A percentile compares a stretch with the other conserved stretches of the same genome.
phyloP scores from a whole-genome alignment of 2,888 invertebrate genomes.

The Plagodis pulveraria region DNA sequence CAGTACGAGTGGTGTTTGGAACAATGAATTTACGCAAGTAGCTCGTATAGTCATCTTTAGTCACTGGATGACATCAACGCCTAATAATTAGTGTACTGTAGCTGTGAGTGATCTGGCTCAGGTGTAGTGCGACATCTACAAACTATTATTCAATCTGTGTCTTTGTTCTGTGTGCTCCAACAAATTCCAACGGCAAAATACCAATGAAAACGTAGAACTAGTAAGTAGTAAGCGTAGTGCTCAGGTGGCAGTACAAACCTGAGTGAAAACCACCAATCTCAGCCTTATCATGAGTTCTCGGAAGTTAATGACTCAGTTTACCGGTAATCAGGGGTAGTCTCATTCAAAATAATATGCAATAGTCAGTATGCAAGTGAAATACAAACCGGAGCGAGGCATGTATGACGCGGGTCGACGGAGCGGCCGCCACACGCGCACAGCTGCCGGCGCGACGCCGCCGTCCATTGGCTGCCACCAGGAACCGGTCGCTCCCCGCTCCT shows the following conservation, averaged over 20 bases:
- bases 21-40: conserved; percentile 27
- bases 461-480: conserved; percentile 71
- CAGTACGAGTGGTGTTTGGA: conserved; percentile 4
- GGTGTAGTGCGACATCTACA: conserved; percentile 31
- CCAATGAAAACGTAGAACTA: conserved; percentile 43
- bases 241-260: conserved; percentile 33
- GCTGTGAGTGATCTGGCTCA: conserved; percentile 10
- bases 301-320: conserved; percentile 59
- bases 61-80: conserved; percentile 48
- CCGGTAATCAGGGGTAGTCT: conserved; percentile 62
- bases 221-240: conserved; percentile 28
- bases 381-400: conserved; percentile 64
- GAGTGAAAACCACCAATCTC: conserved; percentile 36
- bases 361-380: conserved; percentile 65
- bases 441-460: conserved; percentile 73
- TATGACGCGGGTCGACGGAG: conserved; percentile 66
- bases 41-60: conserved; percentile 27
- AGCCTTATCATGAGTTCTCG: conserved; percentile 47
- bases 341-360: conserved; percentile 72
- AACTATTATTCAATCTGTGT: not conserved
- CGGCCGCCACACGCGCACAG: conserved; percentile 65
- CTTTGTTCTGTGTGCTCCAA: conserved; percentile 26
- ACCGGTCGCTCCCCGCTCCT: conserved; percentile 70
- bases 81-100: conserved; percentile 24
- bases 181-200: conserved; percentile 45